Evolutionary conservation across 92 coral and sea anemone genomes (phyloP).

Genomic region (Meandrina meandrites): DNA sequence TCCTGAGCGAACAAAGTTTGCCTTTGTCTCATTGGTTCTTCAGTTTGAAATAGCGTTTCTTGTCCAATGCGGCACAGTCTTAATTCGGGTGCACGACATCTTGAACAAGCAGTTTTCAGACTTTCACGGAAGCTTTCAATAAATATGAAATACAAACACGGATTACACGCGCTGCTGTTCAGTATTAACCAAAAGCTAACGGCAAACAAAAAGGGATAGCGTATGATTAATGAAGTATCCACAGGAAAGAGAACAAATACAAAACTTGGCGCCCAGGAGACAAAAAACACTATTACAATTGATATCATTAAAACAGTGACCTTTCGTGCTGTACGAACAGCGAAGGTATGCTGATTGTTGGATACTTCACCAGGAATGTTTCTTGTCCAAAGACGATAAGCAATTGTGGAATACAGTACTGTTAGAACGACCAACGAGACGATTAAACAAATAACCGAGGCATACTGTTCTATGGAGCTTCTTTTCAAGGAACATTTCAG

Average conservation of each 20-base stretch:
- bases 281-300: conserved; percentile 9
- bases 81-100: background rate
- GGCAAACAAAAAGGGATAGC: background rate
- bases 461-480: background rate
- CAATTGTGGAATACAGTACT: conserved; percentile 7
- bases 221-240: background rate
- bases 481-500: background rate
- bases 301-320: conserved; percentile 24
- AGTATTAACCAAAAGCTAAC: background rate
- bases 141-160: conserved; percentile 31
- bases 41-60: background rate
- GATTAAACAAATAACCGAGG: background rate
- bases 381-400: conserved; percentile 33
- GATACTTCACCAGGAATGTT: conserved; percentile 32
- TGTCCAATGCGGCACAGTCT: background rate
- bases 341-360: conserved; percentile 14
- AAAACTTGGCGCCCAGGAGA: conserved; percentile 24
- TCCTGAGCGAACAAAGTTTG: background rate
- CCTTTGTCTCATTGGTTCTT: background rate
- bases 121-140: conserved; percentile 19
- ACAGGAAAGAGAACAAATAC: background rate
- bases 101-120: background rate
- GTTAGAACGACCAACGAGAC: background rate
- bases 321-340: conserved; percentile 19
- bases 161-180: conserved; percentile 27